Conservation (phyloP, 2,113 vertebrate species). For the Seriola quinqueradiata region DNA sequence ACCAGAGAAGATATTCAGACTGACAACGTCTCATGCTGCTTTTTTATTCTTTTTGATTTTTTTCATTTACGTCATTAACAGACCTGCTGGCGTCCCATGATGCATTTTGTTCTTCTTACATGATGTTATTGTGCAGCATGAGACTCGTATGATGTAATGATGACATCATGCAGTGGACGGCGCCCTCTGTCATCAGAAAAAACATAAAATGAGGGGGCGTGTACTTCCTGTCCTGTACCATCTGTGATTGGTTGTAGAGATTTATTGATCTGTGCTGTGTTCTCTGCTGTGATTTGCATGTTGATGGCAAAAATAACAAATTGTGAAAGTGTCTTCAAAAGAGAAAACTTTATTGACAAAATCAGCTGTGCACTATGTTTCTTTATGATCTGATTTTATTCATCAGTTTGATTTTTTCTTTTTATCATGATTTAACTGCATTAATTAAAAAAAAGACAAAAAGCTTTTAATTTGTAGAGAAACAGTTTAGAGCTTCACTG, state of each 20-base stretch:
- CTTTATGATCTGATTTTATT: background rate
- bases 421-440: no score
- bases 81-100: background rate
- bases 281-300: constrained; percentile 43
- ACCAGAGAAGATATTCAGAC: background rate
- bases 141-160: background rate
- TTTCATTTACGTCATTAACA: background rate
- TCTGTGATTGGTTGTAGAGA: constrained; percentile 24
- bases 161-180: background rate
- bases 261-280: constrained; percentile 24
- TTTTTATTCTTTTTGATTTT: background rate
- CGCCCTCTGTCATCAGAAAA: background rate
- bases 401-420: background rate
- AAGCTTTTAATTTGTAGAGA: no score
- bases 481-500: no score
- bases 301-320: constrained; percentile 16
- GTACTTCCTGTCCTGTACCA: background rate
- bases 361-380: background rate
- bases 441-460: no score
- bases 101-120: background rate
- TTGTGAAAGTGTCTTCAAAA: constrained; percentile 11
- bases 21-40: no score
- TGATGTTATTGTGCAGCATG: background rate
- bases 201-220: background rate
- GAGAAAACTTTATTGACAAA: constrained; percentile 13